Evolutionary conservation across 2,113 vertebrate genomes (phyloP), one percentile per base, ranked within the genome.

Genomic region (Eulemur rufifrons): DNA sequence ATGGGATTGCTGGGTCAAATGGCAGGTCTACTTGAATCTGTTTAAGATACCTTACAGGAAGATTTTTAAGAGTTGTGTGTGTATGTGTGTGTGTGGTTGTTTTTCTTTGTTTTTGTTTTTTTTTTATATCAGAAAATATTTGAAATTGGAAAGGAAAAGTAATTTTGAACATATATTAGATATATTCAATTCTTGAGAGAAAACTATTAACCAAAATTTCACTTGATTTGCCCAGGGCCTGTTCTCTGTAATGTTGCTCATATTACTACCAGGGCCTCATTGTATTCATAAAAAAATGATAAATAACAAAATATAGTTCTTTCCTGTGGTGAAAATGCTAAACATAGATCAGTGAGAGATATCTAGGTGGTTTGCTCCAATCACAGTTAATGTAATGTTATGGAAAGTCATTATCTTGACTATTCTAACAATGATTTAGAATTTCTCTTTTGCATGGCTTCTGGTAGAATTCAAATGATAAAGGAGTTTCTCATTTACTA

Each of bases 121-220:
- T 81, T 15, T 85, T 78, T 63, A 6, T 34, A 68, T 42, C 34
- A 5, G 39, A 56, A 87, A 42, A 18, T 47, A 37, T 61, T 82
- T 86, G 42, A 95, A 91, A 71, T 59, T 64, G 29, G n/a, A 92
- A 94, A 85, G 34, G 54, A 64, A 84, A 89, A 74, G 42, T 59
- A 86, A 96, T 34, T 94, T 77, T 89, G 52, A 89, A 78, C 4
- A 47, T 78, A 86, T 1, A 32, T 63, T 80, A 83, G 21, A 21
- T 32, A 87, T 17, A 39, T 50, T 91, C 2, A 74, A 13, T 76
- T 69, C n/a, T 82, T 91, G 37, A 86, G 39, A 88, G 39, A 39
- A 88, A 95, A 93, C 2, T 4, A 77, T 39, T 84, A 21, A 69
- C 25, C 17, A 88, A 73, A 82, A n/a, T 84, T 84, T 82, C 12